These are phyloP conservation scores for Callionymus lyra DNA, from an alignment of 2,113 vertebrate genomes.

Conservation along the genomic window DNA sequence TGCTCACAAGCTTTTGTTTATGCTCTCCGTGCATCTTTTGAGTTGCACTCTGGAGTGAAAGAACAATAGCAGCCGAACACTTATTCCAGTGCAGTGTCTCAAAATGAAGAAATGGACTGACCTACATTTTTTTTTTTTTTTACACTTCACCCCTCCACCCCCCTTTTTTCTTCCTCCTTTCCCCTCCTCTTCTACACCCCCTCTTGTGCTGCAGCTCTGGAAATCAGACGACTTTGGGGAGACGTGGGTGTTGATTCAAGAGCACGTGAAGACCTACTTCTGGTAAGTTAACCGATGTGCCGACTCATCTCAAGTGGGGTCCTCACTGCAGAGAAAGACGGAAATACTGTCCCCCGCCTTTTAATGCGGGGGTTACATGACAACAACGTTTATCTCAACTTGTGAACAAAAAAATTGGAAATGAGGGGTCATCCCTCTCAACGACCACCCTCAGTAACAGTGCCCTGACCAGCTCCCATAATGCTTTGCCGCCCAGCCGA, in stretches of 20 bases:
- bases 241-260: conserved; percentile 97
- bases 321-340: not conserved
- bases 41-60: conserved; percentile 1
- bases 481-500: too few relatives aligned
- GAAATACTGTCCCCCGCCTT: too few relatives aligned
- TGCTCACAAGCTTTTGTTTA: conserved; percentile 7
- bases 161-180: not conserved
- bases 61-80: conserved; percentile 6
- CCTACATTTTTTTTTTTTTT: conserved; percentile 47
- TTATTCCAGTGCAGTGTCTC: conserved; percentile 21
- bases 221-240: conserved; percentile 96
- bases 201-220: conserved; percentile 77
- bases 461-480: too few relatives aligned
- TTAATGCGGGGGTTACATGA: too few relatives aligned
- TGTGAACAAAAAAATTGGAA: too few relatives aligned
- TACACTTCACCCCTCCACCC: conserved; percentile 9
- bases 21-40: not conserved
- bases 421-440: too few relatives aligned
- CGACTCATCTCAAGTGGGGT: not conserved
- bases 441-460: too few relatives aligned
- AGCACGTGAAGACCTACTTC: conserved; percentile 91
- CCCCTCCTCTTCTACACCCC: conserved; percentile 3
- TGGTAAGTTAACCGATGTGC: conserved; percentile 71
- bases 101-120: conserved; percentile 44
- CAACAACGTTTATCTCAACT: too few relatives aligned